Percentiles rank a stretch among this genome's conserved stretches.
Evolutionary conservation across 2,888 invertebrate genomes (phyloP).

Genomic region (Thalpophila matura): DNA sequence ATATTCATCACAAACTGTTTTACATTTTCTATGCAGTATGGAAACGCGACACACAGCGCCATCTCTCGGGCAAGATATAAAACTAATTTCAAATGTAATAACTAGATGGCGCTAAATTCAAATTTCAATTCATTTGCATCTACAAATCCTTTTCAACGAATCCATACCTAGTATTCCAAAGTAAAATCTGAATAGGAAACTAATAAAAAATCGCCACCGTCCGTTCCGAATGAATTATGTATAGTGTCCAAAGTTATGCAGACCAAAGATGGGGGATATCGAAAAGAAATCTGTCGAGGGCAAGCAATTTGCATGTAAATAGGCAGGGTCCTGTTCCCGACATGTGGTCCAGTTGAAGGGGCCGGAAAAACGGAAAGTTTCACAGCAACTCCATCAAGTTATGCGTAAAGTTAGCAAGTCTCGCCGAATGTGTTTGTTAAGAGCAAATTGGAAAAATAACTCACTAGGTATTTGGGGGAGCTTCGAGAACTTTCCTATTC

Average conservation of each 20-base stretch:
- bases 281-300: conserved; percentile 72
- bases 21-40: conserved; percentile 45
- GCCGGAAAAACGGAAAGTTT: conserved; percentile 56
- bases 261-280: conserved; percentile 66
- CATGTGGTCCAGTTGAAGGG: conserved; percentile 74
- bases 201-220: conserved; percentile 66
- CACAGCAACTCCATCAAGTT: conserved; percentile 68
- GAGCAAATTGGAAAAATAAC: conserved; percentile 78
- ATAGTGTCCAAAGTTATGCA: conserved; percentile 72
- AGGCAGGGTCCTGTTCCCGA: conserved; percentile 64
- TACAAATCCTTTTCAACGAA: conserved; percentile 44
- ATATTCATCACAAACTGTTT: conserved; percentile 70
- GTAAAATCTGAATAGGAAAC: conserved; percentile 61
- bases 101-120: conserved; percentile 66
- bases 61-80: conserved; percentile 53
- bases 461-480: conserved; percentile 62
- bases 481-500: conserved; percentile 59
- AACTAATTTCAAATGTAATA: conserved; percentile 31
- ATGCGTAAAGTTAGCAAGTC: conserved; percentile 77
- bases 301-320: conserved; percentile 83
- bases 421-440: conserved; percentile 71
- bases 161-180: conserved; percentile 29
- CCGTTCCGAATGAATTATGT: conserved; percentile 73
- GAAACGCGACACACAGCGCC: conserved; percentile 57
- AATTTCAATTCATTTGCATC: conserved; percentile 39